These are phyloP conservation scores for Paracyclopina nana DNA, from an alignment of 1,140 invertebrate genomes.

Conservation along the genomic window DNA sequence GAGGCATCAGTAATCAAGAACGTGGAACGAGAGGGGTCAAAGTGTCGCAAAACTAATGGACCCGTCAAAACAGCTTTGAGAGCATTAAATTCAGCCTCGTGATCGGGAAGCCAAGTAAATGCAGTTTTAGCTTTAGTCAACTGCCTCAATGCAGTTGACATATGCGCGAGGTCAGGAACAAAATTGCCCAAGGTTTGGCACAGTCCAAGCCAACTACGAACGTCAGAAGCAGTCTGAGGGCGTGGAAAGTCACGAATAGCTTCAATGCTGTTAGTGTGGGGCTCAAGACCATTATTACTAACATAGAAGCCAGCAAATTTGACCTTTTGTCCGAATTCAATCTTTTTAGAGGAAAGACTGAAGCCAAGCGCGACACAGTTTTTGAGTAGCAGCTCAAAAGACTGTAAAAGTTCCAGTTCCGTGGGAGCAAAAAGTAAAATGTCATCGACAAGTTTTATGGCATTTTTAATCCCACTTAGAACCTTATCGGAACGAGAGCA, in stretches of 20 bases:
- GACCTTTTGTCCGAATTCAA: slow-evolving; percentile 16
- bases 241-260: slow-evolving; percentile 23
- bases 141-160: neutral
- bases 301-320: slow-evolving; percentile 27
- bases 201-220: neutral
- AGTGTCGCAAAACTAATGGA: neutral
- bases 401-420: neutral
- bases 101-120: slow-evolving; percentile 4
- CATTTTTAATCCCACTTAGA: neutral
- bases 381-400: neutral
- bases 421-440: slow-evolving; percentile 3
- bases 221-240: neutral
- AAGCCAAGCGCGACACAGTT: neutral
- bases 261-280: slow-evolving; percentile 23
- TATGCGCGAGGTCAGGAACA: slow-evolving; percentile 1
- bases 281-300: slow-evolving; percentile 23
- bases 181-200: neutral
- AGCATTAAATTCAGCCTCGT: neutral
- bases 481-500: neutral
- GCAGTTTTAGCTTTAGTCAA: neutral
- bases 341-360: neutral
- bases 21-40: neutral
- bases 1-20: slow-evolving; percentile 6
- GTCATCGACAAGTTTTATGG: slow-evolving; percentile 5
- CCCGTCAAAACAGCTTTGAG: neutral